These are phyloP conservation scores for Acanthosepion lycidas DNA, from an alignment of 2,888 invertebrate genomes.

Conservation along the genomic window DNA sequence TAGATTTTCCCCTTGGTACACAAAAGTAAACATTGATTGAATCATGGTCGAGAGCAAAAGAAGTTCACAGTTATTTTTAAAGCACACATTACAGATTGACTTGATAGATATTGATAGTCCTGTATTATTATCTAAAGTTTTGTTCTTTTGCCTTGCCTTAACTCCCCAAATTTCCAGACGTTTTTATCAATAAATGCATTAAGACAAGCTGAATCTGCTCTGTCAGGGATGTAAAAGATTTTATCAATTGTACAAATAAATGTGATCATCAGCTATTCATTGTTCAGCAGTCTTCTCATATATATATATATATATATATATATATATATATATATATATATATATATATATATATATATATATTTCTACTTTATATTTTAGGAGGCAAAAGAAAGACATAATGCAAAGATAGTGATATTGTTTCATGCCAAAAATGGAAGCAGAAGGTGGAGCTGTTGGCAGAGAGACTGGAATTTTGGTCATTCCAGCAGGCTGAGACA, in stretches of 20 bases:
- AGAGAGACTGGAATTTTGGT: too few species aligned
- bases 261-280: background rate
- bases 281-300: background rate
- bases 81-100: background rate
- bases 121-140: background rate
- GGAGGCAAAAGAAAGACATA: background rate
- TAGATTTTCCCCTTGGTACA: background rate
- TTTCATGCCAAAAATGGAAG: too few species aligned
- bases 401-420: too few species aligned
- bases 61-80: background rate
- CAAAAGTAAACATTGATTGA: background rate
- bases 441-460: too few species aligned
- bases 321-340: background rate
- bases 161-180: background rate
- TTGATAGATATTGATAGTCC: background rate
- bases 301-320: too few species aligned
- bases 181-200: background rate
- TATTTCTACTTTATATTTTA: background rate
- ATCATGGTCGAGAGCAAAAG: background rate
- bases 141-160: background rate
- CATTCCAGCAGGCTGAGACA: too few species aligned
- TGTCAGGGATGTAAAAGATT: background rate
- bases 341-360: background rate
- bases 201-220: background rate
- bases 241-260: background rate